Percentiles rank a stretch among this genome's conserved stretches.
Evolutionary conservation across 2,888 invertebrate species (phyloP).

Genomic region (Eucriotettix oculatus): DNA sequence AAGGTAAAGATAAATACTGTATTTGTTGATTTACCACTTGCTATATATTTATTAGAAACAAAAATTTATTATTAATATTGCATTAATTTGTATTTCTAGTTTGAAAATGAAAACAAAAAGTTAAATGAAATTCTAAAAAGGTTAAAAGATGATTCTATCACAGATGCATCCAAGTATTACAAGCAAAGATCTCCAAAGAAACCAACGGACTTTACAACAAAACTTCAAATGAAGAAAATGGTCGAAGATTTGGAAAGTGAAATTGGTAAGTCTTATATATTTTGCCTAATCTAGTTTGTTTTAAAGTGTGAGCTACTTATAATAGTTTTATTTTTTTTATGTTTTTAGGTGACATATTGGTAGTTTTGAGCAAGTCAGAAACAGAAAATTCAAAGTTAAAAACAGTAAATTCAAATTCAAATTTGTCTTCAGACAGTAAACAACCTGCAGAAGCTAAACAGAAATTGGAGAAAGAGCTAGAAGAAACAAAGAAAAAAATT

Average conservation of each 20-base stretch:
- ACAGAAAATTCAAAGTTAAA: slow-evolving; percentile 26
- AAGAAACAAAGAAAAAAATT: slow-evolving; percentile 17
- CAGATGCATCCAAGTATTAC: slow-evolving; percentile 29
- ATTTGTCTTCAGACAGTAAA: slow-evolving; percentile 7
- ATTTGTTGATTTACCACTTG: too few species aligned
- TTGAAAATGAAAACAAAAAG: slow-evolving; percentile 47
- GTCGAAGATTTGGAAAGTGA: slow-evolving; percentile 78
- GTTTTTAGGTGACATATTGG: slow-evolving; percentile 37
- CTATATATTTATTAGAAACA: neutral
- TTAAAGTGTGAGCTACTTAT: neutral
- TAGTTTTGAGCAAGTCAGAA: slow-evolving; percentile 42
- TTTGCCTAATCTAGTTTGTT: neutral
- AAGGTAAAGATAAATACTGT: slow-evolving; percentile 27
- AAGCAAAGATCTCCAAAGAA: slow-evolving; percentile 56
- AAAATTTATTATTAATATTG: neutral
- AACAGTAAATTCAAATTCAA: slow-evolving; percentile 2
- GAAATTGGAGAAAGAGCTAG: slow-evolving; percentile 17
- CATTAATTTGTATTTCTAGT: slow-evolving; percentile 21
- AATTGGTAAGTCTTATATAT: slow-evolving; percentile 36
- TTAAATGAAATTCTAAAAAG: slow-evolving; percentile 46
- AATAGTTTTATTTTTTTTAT: slow-evolving; percentile 12
- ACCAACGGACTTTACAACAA: slow-evolving; percentile 52
- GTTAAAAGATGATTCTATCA: slow-evolving; percentile 45
- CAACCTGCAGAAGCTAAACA: slow-evolving; percentile 15
- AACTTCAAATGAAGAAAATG: slow-evolving; percentile 62